Evolutionary conservation across 2,888 invertebrate species (phyloP).

Genomic region (Leptarthrus brevirostris): DNA sequence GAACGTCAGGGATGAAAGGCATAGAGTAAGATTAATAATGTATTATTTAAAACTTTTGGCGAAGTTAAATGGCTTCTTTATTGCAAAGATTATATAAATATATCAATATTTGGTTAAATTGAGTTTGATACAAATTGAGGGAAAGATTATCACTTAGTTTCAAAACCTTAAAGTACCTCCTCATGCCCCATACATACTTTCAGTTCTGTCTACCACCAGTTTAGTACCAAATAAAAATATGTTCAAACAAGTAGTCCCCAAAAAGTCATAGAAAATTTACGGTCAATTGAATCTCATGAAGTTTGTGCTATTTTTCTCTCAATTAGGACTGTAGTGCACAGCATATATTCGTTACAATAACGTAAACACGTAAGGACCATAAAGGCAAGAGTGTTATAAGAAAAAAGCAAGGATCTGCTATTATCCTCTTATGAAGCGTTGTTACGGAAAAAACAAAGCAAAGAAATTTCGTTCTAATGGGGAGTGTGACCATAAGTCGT

Average conservation of each 20-base stretch:
- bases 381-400: conserved; percentile 20
- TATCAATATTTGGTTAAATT: too few species aligned
- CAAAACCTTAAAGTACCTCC: too few species aligned
- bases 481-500: conserved; percentile 21
- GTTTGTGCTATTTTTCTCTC: conserved; percentile 27
- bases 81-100: too few species aligned
- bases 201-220: too few species aligned
- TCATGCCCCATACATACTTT: too few species aligned
- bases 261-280: conserved; percentile 6
- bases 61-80: too few species aligned
- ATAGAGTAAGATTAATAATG: too few species aligned
- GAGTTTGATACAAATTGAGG: too few species aligned
- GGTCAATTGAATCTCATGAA: conserved; percentile 19
- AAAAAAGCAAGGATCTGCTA: conserved; percentile 10
- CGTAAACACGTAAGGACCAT: conserved; percentile 17
- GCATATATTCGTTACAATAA: conserved; percentile 23
- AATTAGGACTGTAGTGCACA: conserved; percentile 5
- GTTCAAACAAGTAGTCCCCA: conserved; percentile 2
- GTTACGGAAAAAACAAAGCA: neutral
- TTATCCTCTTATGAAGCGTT: conserved; percentile 28
- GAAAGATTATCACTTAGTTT: too few species aligned
- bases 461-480: neutral
- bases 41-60: too few species aligned
- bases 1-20: too few species aligned
- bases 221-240: neutral